These are phyloP conservation scores for Panulirus ornatus DNA, from an alignment of 1,140 invertebrate species.

Conservation along the genomic window DNA sequence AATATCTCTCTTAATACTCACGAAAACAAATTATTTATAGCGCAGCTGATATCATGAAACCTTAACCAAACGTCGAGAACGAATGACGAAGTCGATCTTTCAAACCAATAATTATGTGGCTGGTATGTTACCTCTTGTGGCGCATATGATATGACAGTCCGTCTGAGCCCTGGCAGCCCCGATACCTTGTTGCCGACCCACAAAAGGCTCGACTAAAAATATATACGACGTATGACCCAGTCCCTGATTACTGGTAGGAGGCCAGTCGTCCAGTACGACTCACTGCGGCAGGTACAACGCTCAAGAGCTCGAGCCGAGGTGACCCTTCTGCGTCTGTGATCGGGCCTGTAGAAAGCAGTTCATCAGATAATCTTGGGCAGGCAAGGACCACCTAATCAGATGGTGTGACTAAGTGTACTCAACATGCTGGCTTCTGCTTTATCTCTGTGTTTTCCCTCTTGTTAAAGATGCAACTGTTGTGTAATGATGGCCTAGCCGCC, in stretches of 20 bases:
- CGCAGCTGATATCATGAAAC: too few relatives aligned
- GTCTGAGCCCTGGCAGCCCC: conserved; percentile 33
- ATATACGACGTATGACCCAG: conserved; percentile 47
- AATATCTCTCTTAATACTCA: too few relatives aligned
- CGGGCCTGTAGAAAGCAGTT: background rate
- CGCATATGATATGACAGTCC: conserved; percentile 19
- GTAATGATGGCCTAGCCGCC: too few relatives aligned
- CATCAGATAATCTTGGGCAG: background rate
- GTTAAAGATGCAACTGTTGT: too few relatives aligned
- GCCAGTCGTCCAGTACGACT: conserved; percentile 54
- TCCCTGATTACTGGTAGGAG: conserved; percentile 37
- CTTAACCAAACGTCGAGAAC: background rate
- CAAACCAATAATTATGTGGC: conserved; percentile 1
- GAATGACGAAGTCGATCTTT: conserved; percentile 10
- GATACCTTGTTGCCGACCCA: conserved; percentile 19
- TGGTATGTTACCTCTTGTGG: background rate
- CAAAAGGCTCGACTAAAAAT: conserved; percentile 43
- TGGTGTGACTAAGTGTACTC: too few relatives aligned
- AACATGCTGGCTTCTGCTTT: too few relatives aligned
- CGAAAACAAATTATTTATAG: too few relatives aligned
- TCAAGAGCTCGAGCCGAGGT: conserved; percentile 22
- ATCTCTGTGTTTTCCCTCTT: too few relatives aligned
- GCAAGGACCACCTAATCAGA: background rate
- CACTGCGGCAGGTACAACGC: conserved; percentile 39
- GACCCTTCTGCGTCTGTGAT: background rate